A percentile compares a stretch with the other conserved stretches of the same genome.
Evolutionary conservation across 2,888 invertebrate genomes (phyloP).

Genomic region (Caradrina clavipalpis): DNA sequence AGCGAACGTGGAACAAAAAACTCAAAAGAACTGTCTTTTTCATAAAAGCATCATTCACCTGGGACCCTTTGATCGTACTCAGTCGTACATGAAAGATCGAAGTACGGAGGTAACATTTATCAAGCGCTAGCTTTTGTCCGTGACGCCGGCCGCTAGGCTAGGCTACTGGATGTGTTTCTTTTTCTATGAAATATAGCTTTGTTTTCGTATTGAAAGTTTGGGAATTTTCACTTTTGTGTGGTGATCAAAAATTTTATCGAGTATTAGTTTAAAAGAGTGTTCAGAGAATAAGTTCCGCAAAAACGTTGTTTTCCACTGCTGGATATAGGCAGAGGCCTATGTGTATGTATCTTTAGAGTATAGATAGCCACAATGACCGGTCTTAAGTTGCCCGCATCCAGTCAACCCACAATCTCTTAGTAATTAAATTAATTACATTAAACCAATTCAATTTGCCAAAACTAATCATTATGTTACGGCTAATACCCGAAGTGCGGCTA

Average conservation of each 20-base stretch:
- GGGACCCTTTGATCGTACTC: slow-evolving; percentile 66
- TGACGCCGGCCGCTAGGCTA: slow-evolving; percentile 30
- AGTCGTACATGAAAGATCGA: slow-evolving; percentile 73
- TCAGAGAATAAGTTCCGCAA: too few relatives aligned
- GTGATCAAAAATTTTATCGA: background rate
- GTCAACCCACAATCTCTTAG: too few relatives aligned
- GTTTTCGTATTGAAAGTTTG: slow-evolving; percentile 22
- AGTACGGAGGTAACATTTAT: slow-evolving; percentile 62
- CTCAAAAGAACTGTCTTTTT: slow-evolving; percentile 72
- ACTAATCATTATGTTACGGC: too few relatives aligned
- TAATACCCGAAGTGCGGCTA: too few relatives aligned
- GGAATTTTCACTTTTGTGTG: background rate
- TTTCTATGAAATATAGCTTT: slow-evolving; percentile 41
- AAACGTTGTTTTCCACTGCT: too few relatives aligned
- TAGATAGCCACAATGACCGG: too few relatives aligned
- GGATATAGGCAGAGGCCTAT: too few relatives aligned
- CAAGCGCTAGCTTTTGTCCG: slow-evolving; percentile 53
- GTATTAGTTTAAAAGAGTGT: background rate
- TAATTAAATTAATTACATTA: too few relatives aligned
- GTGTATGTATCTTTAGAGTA: too few relatives aligned
- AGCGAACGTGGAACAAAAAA: slow-evolving; percentile 66
- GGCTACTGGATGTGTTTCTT: slow-evolving; percentile 36
- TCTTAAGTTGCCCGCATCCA: too few relatives aligned
- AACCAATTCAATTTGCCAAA: too few relatives aligned
- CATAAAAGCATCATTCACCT: slow-evolving; percentile 65